phyloP scores from a whole-genome alignment of 2,888 invertebrate genomes.

The Carterocephalus palaemon region DNA sequence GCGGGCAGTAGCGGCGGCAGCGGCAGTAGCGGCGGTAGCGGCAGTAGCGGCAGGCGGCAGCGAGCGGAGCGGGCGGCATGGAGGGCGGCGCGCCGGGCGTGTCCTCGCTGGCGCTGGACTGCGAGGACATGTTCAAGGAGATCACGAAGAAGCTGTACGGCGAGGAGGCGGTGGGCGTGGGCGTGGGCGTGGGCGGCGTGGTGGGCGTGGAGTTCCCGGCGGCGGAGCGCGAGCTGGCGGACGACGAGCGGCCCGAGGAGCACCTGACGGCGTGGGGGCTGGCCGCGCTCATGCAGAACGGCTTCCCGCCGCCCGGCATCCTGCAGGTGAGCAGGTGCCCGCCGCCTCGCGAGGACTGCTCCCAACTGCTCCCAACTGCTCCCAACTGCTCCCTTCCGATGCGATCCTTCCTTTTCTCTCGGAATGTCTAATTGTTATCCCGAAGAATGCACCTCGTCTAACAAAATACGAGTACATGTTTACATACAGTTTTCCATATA shows the following conservation, averaged over 20 bases:
- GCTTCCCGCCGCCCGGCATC: conserved; percentile 83
- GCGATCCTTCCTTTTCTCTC: no score
- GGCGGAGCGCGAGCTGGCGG: conserved; percentile 71
- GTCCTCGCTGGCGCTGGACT: conserved; percentile 81
- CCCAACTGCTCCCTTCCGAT: no score
- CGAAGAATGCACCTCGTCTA: no score
- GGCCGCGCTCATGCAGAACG: conserved; percentile 87
- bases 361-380: no score
- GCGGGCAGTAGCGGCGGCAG: background rate
- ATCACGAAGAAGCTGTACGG: conserved; percentile 94
- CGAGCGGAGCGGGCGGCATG: conserved; percentile 45
- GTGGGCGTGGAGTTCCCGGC: conserved; percentile 71
- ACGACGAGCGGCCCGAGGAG: conserved; percentile 82
- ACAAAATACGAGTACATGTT: no score
- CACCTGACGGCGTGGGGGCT: conserved; percentile 86
- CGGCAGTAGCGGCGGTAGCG: background rate
- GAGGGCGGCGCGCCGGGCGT: conserved; percentile 70
- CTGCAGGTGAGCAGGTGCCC: conserved; percentile 60
- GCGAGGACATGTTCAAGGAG: conserved; percentile 94
- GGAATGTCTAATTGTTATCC: no score
- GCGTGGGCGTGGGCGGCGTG: conserved; percentile 48
- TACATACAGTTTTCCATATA: no score
- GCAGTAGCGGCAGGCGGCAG: background rate
- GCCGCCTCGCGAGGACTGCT: no score
- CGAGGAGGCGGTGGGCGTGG: conserved; percentile 86